phyloP scores from a whole-genome alignment of 2,888 invertebrate species.

The Eupithecia subfuscata region DNA sequence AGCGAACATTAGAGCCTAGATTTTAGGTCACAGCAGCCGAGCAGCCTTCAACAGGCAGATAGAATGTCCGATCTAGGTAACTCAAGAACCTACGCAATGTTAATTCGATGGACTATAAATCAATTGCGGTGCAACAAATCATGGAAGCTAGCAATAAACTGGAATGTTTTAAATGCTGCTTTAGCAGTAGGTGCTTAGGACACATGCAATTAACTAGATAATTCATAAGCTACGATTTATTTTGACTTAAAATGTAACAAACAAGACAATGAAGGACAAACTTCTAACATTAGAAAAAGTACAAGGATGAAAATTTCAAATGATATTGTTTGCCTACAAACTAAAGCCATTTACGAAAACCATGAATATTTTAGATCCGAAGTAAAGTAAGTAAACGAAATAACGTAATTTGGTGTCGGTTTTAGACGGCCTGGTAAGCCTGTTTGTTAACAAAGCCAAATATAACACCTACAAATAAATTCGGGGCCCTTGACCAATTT shows the following conservation, averaged over 20 bases:
- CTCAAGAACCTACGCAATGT: conserved; percentile 63
- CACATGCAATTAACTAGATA: not conserved
- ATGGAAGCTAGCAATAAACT: conserved; percentile 35
- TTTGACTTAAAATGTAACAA: not conserved
- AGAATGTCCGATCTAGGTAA: conserved; percentile 72
- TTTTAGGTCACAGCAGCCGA: conserved; percentile 53
- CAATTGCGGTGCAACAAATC: conserved; percentile 36
- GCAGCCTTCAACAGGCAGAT: conserved; percentile 64
- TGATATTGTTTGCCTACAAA: conserved; percentile 4
- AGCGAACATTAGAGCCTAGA: conserved; percentile 47
- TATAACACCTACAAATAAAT: conserved; percentile 4
- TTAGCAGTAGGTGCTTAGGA: not conserved
- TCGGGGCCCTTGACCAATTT: not conserved
- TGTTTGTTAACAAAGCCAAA: conserved; percentile 14
- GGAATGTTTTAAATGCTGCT: conserved; percentile 28
- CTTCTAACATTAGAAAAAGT: not conserved
- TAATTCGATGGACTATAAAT: conserved; percentile 56
- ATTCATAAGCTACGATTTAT: not conserved
- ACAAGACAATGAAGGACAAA: conserved; percentile 1
- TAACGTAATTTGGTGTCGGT: not conserved
- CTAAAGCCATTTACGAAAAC: conserved; percentile 8
- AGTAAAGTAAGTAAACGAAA: not conserved
- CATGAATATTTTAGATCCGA: conserved; percentile 8
- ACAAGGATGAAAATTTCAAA: not conserved
- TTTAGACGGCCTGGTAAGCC: conserved; percentile 2